phyloP scores from a whole-genome alignment of 2,113 vertebrate species.

The Antennarius striatus region DNA sequence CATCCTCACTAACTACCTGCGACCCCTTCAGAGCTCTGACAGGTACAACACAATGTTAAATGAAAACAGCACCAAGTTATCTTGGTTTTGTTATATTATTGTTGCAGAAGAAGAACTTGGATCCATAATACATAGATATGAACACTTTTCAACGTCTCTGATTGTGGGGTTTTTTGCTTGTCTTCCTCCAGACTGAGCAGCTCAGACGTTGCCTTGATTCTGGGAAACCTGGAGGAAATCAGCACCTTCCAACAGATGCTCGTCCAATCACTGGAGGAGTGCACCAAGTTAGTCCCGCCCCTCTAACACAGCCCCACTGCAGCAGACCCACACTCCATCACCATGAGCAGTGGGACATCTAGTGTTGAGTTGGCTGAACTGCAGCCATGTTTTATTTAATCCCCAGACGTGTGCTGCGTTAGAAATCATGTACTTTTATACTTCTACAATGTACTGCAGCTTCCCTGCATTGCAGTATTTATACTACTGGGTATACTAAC shows the following conservation, averaged over 20 bases:
- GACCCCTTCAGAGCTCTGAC: slow-evolving; percentile 91
- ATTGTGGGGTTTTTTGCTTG: background rate
- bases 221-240: slow-evolving; percentile 97
- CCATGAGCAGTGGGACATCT: slow-evolving; percentile 56
- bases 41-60: slow-evolving; percentile 80
- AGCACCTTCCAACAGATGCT: slow-evolving; percentile 97
- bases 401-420: too few species aligned
- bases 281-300: slow-evolving; percentile 89
- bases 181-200: slow-evolving; percentile 83
- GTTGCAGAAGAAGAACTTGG: background rate
- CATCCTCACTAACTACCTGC: slow-evolving; percentile 91
- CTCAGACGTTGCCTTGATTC: slow-evolving; percentile 84
- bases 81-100: background rate
- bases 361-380: slow-evolving; percentile 42
- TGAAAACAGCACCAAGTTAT: background rate
- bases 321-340: slow-evolving; percentile 27
- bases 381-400: background rate
- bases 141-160: too few species aligned
- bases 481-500: too few species aligned
- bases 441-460: too few species aligned
- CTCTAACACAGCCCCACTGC: slow-evolving; percentile 27
- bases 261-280: slow-evolving; percentile 95
- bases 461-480: too few species aligned
- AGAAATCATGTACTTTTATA: too few species aligned
- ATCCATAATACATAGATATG: background rate